Conservation (phyloP, 2,797 vertebrate species). For the Mycteria americana region DNA sequence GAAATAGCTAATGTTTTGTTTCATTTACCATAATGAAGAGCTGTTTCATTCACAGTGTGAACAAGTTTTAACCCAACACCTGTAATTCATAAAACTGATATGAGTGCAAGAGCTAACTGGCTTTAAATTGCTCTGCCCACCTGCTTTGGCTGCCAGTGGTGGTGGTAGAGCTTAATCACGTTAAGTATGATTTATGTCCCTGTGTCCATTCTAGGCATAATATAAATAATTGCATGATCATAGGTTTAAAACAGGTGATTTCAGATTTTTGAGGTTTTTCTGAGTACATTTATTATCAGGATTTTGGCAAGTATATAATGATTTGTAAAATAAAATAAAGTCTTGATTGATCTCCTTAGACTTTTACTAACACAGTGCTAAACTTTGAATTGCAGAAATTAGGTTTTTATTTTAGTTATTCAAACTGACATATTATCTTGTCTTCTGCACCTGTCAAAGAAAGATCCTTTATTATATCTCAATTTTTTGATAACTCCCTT, state of each 20-base stretch:
- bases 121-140: not conserved
- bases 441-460: not conserved
- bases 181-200: not conserved
- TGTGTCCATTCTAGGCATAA: not conserved
- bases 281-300: not conserved
- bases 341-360: not conserved
- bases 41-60: not conserved
- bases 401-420: not conserved
- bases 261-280: not conserved
- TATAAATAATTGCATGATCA: not conserved
- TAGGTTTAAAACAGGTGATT: not conserved
- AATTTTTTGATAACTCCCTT: not conserved
- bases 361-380: not conserved
- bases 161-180: not conserved
- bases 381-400: not conserved
- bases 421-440: not conserved
- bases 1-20: not conserved
- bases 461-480: not conserved
- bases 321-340: not conserved
- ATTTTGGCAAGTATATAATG: not conserved
- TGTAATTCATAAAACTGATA: not conserved
- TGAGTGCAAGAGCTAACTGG: not conserved
- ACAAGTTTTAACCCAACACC: not conserved
- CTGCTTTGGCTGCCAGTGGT: not conserved
- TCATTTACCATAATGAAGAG: not conserved